Base-by-base conservation (phyloP, 2,113 vertebrate species). In the Pithys albifrons region DNA sequence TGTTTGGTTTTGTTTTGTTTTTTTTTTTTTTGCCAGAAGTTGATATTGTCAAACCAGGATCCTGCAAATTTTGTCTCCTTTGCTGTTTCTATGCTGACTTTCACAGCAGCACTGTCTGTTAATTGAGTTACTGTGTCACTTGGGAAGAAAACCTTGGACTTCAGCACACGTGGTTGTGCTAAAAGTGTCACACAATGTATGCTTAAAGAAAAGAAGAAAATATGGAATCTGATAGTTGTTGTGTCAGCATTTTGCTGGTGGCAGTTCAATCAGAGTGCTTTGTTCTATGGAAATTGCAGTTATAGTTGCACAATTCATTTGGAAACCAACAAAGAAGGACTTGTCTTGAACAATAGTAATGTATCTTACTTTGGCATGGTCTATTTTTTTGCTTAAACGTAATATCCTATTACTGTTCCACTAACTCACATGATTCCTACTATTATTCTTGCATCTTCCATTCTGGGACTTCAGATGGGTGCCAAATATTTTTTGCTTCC, bases 401-500 rank as follows among this genome's bases (percentile, higher is more conserved):
- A 84, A 69, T 87, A 52, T 62, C 49, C 54, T 89, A 65, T 85
- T 91, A 82, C 62, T 54, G 58, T 82, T 75, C 20, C 19, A 22
- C 67, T 66, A 80, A 85, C 90, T 93, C 85, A 57, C 37, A 7
- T 23, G 33, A 80, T 78, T 88, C 73, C 65, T 86, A 2, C 61
- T 66, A 5, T 95, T 96, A 52, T 76, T 79, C 77, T 95, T 77
- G 33, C 29, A 27, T 88, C 57, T 86, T 93, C 88, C 48, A 57
- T 89, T 86, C 61, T 66, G 57, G 70, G 76, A 45, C 75, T 93
- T 95, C 61, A 93, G 33, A 93, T 61, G 82, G 54, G 23, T 73
- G 48, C 61, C 6, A 22, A 43, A 37, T 93, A 75, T 51, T 77
- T 85, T 69, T 33, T 57, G 65, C 67, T 93, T 88, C 76, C 72